Percentiles rank a stretch among this genome's conserved stretches.
Conservation (phyloP, 2,113 vertebrate genomes). For the Oreocharis arfaki region DNA sequence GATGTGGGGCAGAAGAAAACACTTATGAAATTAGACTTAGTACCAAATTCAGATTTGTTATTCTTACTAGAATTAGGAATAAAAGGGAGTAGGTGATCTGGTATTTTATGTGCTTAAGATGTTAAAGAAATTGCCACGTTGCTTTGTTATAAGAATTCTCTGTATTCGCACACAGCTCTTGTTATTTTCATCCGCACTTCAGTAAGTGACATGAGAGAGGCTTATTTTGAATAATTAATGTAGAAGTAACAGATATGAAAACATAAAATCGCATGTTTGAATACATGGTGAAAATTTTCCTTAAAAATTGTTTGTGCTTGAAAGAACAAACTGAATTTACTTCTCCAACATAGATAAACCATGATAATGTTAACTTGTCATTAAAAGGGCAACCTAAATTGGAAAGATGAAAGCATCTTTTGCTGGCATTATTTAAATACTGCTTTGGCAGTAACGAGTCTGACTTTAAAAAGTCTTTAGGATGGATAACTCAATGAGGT, state of each 20-base stretch:
- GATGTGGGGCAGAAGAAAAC: neutral
- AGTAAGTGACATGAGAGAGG: neutral
- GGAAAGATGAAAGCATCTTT: conserved; percentile 9
- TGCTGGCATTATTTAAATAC: neutral
- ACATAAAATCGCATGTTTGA: neutral
- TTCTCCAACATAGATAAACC: neutral
- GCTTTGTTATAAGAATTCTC: conserved; percentile 16
- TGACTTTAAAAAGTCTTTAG: neutral
- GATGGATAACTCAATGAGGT: neutral
- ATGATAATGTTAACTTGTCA: conserved; percentile 21
- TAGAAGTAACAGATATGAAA: neutral
- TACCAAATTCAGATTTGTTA: neutral
- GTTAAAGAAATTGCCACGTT: neutral
- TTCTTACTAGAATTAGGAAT: neutral
- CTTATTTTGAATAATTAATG: conserved; percentile 34
- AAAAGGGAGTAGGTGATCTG: neutral
- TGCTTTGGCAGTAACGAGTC: neutral
- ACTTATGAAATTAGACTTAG: neutral
- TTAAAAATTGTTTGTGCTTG: neutral
- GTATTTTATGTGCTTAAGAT: neutral
- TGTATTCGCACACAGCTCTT: neutral
- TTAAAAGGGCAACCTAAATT: neutral
- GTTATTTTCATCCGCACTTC: neutral
- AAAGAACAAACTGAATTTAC: neutral
- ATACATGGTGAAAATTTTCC: neutral